Evolutionary conservation across 2,113 vertebrate genomes (phyloP).

Genomic region (Ptilorrhoa leucosticta): DNA sequence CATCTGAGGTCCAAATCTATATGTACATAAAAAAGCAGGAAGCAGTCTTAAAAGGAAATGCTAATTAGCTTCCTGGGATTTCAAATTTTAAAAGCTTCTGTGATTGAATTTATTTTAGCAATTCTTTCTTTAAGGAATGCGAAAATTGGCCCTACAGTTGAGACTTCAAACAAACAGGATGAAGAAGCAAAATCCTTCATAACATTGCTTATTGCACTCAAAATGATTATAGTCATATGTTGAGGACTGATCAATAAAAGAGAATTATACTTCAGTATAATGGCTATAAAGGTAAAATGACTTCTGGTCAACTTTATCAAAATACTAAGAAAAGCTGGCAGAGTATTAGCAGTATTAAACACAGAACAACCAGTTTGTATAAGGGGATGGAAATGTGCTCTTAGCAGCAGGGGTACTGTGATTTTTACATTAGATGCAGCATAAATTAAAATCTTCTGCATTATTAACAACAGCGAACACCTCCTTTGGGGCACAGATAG

Average conservation of each 20-base stretch:
- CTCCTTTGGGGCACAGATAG: background rate
- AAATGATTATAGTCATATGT: background rate
- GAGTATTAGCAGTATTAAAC: background rate
- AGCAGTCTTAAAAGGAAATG: slow-evolving; percentile 72
- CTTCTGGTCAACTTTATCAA: slow-evolving; percentile 30
- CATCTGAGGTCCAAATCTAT: slow-evolving; percentile 64
- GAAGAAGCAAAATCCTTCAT: slow-evolving; percentile 34
- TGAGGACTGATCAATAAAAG: slow-evolving; percentile 8
- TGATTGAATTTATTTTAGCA: slow-evolving; percentile 69
- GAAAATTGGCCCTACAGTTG: slow-evolving; percentile 62
- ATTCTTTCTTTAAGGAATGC: slow-evolving; percentile 65
- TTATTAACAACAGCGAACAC: slow-evolving; percentile 33
- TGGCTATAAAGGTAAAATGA: slow-evolving; percentile 29
- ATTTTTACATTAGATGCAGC: slow-evolving; percentile 27
- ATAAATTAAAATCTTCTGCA: slow-evolving; percentile 50
- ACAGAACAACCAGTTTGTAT: background rate
- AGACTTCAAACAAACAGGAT: slow-evolving; percentile 57
- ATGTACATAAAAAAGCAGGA: slow-evolving; percentile 71
- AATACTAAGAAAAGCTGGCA: background rate
- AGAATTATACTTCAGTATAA: slow-evolving; percentile 20
- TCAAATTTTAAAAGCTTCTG: slow-evolving; percentile 74
- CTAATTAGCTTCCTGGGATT: slow-evolving; percentile 75
- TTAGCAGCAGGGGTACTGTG: background rate
- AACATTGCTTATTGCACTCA: slow-evolving; percentile 33
- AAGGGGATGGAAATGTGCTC: background rate